Evolutionary conservation across 2,797 vertebrate genomes (phyloP).

Genomic region (Falco biarmicus): DNA sequence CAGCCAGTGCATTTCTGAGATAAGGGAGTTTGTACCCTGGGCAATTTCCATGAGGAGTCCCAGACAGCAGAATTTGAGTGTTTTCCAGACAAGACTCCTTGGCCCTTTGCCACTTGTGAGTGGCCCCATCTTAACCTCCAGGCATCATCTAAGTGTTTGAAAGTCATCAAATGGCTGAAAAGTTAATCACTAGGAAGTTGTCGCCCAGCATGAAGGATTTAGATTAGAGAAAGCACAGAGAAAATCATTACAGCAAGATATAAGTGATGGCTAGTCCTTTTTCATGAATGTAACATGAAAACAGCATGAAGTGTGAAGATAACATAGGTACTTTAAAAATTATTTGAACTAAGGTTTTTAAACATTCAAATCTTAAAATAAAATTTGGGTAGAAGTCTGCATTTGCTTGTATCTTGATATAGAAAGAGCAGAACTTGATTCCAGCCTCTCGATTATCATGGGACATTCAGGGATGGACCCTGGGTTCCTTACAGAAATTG

Average conservation of each 20-base stretch:
- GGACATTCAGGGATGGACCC: neutral
- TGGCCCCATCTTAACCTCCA: neutral
- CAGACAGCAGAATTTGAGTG: neutral
- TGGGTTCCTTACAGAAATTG: neutral
- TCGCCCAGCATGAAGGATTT: neutral
- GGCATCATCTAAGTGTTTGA: neutral
- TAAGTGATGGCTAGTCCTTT: neutral
- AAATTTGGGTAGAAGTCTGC: neutral
- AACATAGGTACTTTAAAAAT: accelerated
- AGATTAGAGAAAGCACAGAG: neutral
- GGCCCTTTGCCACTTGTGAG: neutral
- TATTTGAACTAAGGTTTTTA: neutral
- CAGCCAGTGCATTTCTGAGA: neutral
- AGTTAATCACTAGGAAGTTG: neutral
- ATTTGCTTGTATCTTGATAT: neutral
- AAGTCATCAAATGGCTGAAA: neutral
- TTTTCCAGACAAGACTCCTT: constrained; percentile 15
- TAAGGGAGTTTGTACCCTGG: neutral
- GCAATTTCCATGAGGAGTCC: neutral
- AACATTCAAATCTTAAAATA: neutral
- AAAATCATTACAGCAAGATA: neutral
- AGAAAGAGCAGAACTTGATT: neutral
- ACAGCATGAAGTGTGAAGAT: neutral
- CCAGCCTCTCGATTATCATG: neutral
- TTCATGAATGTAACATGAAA: accelerated